Base-by-base conservation (phyloP, 2,113 vertebrate species). In the Urocitellus parryii region DNA sequence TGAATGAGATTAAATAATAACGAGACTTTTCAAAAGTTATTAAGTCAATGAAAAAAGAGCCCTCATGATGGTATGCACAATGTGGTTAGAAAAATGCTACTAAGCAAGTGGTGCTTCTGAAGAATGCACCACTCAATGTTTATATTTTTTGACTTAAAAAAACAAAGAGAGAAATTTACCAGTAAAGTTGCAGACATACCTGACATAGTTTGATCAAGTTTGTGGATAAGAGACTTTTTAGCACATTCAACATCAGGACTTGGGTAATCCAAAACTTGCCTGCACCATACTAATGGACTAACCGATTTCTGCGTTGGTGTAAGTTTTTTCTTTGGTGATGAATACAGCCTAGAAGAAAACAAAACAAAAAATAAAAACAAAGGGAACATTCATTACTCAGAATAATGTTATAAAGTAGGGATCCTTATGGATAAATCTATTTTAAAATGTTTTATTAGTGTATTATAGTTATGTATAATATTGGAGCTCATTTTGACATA, bases 221-320 rank as follows among this genome's bases (percentile, higher is more conserved):
- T 99, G 98, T 99, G 99, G 96, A 99, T 99, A 97, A 99, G 99
- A 22, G 99, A 99, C 93, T 99, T 99, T 98, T 99, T 99, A 98
- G 99, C 99, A 96, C 99, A 99, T 98, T 99, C 99, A 98, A 99
- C 99, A 82, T 99, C 99, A 96, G 99, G 99, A 97, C 99, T 99
- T 92, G 99, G 99, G 97, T 99, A 99, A 98, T 99, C 99, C 97
- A 99, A 96, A 81, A 99, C 99, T 97, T 99, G 99, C 88, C 99
- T 99, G 98, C 99, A 99, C 99, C 99, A 99, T 97, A 99, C 99
- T 20, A 99, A 98, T 0, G 99, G 99, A 97, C 99, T 99, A 96
- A 99, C 97, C n/a, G 98, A 98, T 98, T 99, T 99, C 98, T 99
- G 99, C 90, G 99, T 90, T 81, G 99, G 99, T 93, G 99, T 99